Evolutionary conservation across 2,113 vertebrate genomes (phyloP), one percentile per base, ranked within the genome.

Genomic region (Hirundichthys speculiger): DNA sequence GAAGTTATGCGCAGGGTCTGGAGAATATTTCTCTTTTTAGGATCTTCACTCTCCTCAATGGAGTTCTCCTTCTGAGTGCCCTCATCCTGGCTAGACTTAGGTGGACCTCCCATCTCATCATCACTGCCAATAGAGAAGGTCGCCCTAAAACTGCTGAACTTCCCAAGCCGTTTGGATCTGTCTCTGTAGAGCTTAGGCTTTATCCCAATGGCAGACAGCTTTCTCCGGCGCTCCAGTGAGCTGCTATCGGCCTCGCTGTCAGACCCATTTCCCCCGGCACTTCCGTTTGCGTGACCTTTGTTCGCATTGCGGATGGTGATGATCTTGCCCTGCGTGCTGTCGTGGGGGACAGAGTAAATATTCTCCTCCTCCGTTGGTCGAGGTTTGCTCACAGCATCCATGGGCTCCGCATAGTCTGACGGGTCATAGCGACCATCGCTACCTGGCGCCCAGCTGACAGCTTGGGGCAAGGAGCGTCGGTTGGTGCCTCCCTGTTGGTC

Each of bases 321-420:
- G 74, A 99, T 99, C 75, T 99, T 99, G 57, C 97, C 97, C 58
- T 98, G 97, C 30, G 96, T 98, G 90, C 96, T 99, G 89, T 98
- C 97, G 0, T 98, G 96, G 0, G 97, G 97, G 41, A 99, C 96
- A 0, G 97, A 97, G 84, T 99, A 99, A 66, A 99, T 99, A 79
- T 93, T 97, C 78, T 99, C 97, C 63, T 98, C 97, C 70, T 98
- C 96, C 30, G 94, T 94, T 0, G 85, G 92, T 10, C 95, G 86
- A 0, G 95, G 96, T 66, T 96, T 97, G 15, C 88, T 94, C 70
- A 99, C 95, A 0, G 97, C 95, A 19, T 99, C 97, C 90, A 97
- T 93, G 0, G 97, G 97, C 45, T 98, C 97, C 0, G 96, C 96
- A 0, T 99, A 99, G 64, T 99, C 97, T 0, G 96, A 98, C 0